Percentiles rank a stretch among this genome's conserved stretches.
These are phyloP conservation scores for Geotrupes spiniger DNA, from an alignment of 2,888 invertebrate species.

Conservation along the genomic window DNA sequence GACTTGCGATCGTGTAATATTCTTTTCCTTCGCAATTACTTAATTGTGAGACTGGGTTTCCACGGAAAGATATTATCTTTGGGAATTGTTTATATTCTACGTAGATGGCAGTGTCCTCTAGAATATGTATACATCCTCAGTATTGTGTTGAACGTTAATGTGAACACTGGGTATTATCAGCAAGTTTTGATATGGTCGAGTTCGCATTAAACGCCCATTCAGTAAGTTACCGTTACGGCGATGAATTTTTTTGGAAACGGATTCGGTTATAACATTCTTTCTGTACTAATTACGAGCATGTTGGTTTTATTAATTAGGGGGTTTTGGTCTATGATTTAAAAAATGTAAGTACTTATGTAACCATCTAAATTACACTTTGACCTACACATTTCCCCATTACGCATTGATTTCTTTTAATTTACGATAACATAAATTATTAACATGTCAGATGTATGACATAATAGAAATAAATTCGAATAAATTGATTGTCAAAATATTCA, in stretches of 20 bases:
- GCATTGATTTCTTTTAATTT: no score
- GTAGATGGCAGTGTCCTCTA: conserved; percentile 40
- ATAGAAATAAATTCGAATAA: no score
- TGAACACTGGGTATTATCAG: conserved; percentile 23
- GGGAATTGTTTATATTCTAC: conserved; percentile 44
- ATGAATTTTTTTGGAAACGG: background rate
- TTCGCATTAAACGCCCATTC: conserved; percentile 36
- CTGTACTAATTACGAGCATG: no score
- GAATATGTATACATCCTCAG: conserved; percentile 37
- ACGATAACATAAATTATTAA: no score
- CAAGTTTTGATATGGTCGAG: conserved; percentile 35
- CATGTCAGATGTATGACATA: no score
- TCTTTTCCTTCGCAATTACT: conserved; percentile 9
- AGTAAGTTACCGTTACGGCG: conserved; percentile 32
- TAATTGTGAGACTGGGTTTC: conserved; percentile 38
- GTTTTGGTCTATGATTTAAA: no score
- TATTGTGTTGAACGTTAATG: conserved; percentile 40
- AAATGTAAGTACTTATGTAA: no score
- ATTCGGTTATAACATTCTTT: background rate
- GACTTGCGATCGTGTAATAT: conserved; percentile 7
- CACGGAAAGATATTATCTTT: conserved; percentile 44
- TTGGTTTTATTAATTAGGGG: no score
- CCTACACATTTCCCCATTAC: no score
- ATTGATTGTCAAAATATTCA: no score
- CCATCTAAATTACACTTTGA: no score